A percentile compares a stretch with the other conserved stretches of the same genome.
phyloP scores from a whole-genome alignment of 2,888 invertebrate species.

The Oeneis ivallda region DNA sequence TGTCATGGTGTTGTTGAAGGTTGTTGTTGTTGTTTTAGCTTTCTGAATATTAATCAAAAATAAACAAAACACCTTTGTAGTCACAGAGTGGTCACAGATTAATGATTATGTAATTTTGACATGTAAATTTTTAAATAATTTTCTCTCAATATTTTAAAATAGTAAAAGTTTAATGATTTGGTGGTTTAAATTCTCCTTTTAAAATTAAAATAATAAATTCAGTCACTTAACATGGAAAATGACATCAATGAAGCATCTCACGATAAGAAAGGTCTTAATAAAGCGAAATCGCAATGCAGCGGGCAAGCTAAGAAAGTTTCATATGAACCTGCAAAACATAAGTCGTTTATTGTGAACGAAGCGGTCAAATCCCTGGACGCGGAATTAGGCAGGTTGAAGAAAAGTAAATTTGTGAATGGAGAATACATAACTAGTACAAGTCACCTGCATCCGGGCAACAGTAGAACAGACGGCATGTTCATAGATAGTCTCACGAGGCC shows the following conservation, averaged over 20 bases:
- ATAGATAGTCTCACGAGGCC: conserved; percentile 48
- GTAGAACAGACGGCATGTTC: conserved; percentile 49
- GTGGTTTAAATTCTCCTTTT: neutral
- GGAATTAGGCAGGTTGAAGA: conserved; percentile 61
- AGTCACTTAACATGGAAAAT: conserved; percentile 57
- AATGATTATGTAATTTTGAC: neutral
- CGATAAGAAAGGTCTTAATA: conserved; percentile 55
- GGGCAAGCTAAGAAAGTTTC: conserved; percentile 46
- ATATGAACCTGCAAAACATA: conserved; percentile 56
- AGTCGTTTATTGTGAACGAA: conserved; percentile 61
- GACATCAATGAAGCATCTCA: conserved; percentile 45
- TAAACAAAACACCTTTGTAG: no score
- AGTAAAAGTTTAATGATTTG: neutral
- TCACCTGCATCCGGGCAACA: conserved; percentile 40
- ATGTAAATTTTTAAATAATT: neutral
- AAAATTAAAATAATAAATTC: conserved; percentile 40
- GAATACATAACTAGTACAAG: conserved; percentile 45
- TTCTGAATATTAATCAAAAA: no score
- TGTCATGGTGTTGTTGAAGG: no score
- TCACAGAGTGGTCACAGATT: no score
- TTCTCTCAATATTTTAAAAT: neutral
- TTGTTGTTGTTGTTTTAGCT: no score
- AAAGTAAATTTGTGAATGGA: conserved; percentile 59
- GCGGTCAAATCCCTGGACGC: conserved; percentile 62
- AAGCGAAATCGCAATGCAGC: conserved; percentile 55